Base-by-base conservation (phyloP, 1,140 invertebrate species). In the Drosophila varians region DNA sequence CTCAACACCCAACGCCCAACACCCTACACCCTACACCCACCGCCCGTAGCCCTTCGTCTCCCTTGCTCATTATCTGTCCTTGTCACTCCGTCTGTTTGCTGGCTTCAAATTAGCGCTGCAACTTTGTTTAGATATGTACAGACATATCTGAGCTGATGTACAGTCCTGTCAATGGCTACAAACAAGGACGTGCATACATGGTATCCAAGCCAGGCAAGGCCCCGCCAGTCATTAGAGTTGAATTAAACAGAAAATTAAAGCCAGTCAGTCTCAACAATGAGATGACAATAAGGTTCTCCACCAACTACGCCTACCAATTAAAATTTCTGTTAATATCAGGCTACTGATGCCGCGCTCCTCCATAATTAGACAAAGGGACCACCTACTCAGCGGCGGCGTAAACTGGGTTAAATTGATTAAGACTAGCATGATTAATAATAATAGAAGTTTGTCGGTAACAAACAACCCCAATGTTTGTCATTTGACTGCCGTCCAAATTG, bases 321-420 rank as follows among this genome's bases (percentile, higher is more conserved):
- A 12, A 14, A n/a, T n/a, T n/a, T n/a, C n/a, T n/a, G 19, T 12
- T 9, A n/a, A 14, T 9, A 11, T 46, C 4, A 46, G n/a, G 5
- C 5, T 12, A 46, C 12, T 18, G 19, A 11, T 26, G 25, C 25
- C 5, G 3, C 31, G 11, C 36, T 5, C 36, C 6, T 14, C 38
- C 16, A 26, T 25, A 65, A 65, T 65, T 65, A 52, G 16, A 14
- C 45, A 65, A 65, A 23, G 8, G 7, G 21, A 43, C 55, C 55
- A 25, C 61, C 60, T 36, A 66, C 34, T 23, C 42, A 36, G 3
- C 28, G 19, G 7, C n/a, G 16, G n/a, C 55, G 4, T 40, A 57
- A 80, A 80, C 47, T 84, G 55, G 79, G 75, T 84, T 86, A 84
- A 86, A 79, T 86, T 76, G 66, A 84, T 84, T 79, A 86, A 73